Evolutionary conservation across 2,888 invertebrate genomes (phyloP), one percentile per base, ranked within the genome.

Genomic region (Chymomyza fuscimana): DNA sequence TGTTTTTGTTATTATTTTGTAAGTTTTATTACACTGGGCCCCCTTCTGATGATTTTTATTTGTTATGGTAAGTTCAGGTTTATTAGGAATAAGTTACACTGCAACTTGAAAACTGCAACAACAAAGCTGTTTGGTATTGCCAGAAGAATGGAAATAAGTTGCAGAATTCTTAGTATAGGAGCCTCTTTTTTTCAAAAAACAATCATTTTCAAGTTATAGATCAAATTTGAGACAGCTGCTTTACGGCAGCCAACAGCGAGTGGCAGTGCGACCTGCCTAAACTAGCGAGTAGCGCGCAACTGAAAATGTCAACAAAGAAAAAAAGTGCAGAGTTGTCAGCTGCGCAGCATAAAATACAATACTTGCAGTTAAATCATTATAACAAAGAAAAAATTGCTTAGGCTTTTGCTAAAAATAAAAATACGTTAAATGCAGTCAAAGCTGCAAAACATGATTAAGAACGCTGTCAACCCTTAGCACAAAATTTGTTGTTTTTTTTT

Each of bases 241-340:
- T 32, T 68, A 80, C 74, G 77, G 78, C 80, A 79, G 77, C 80
- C 71, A 78, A 12, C 12, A 78, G 4, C 40, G 40, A 25, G 70
- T 77, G 70, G 65, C 74, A 74, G 65, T 67, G 7, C 77, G n/a
- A 60, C 22, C 7, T n/a, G 16, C 52, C 29, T 16, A 63, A 51
- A 50, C 50, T 65, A 36, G 29, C 52, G 46, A 76, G 19, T 29
- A 59, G 59, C 29, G 10, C 6, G 5, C n/a, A 70, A 71, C 25
- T 50, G 59, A 79, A 80, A 80, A 79, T 80, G 79, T 80, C 80
- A 80, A 79, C 80, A 79, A 79, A 79, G 78, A 80, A 80, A 79
- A 79, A 32, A 80, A 80, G 40, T 29, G 62, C 4, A 79, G 79
- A 80, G 79, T 80, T 79, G 79, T 73, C 80, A 73, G 32, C 54